Base-by-base conservation (phyloP, 1,140 invertebrate genomes). In the Lepidurus packardi region DNA sequence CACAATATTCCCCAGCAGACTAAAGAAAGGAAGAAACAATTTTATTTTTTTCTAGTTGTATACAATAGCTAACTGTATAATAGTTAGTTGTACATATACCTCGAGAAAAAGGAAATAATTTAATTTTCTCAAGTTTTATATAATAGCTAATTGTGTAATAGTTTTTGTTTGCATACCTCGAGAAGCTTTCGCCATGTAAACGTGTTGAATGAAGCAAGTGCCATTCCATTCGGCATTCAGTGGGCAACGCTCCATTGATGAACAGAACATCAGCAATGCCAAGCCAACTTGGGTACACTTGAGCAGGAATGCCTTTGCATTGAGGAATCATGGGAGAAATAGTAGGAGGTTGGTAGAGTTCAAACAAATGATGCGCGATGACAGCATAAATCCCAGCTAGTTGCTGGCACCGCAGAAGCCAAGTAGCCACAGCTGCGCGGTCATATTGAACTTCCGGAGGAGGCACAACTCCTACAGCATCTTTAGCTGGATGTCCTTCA, bases 111-210 rank as follows among this genome's bases (percentile, higher is more conserved):
- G n/a, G 43, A 45, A 21, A 25, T 9, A 78, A 13, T 6, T 78
- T 73, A 4, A 34, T 34, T 25, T 1, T 25, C 25, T 25, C 25
- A 25, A 25, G 25, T 25, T 25, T 25, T 1, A 25, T 25, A 25
- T 1, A 78, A 1, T 13, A 13, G 4, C 3, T 73, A 34, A 13
- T 34, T 21, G 7, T 34, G 6, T 43, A 44, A 7, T 8, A 42
- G 21, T 73, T n/a, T 11, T n/a, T 74, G 44, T 21, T 75, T 5
- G 4, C 1, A 11, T 24, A 78, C 78, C 78, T 80, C 16, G 92
- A 92, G 85, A 94, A 95, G 16, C 91, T 93, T 84, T 94, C 92
- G 0, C 93, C 93, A 80, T 94, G 92, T 75, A 92, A 90, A 82
- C 91, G 89, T 74, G 92, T 93, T 21, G 92, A 94, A 85, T 93